Evolutionary conservation across 2,113 vertebrate species (phyloP), one percentile per base, ranked within the genome.

Genomic region (Saguinus midas): DNA sequence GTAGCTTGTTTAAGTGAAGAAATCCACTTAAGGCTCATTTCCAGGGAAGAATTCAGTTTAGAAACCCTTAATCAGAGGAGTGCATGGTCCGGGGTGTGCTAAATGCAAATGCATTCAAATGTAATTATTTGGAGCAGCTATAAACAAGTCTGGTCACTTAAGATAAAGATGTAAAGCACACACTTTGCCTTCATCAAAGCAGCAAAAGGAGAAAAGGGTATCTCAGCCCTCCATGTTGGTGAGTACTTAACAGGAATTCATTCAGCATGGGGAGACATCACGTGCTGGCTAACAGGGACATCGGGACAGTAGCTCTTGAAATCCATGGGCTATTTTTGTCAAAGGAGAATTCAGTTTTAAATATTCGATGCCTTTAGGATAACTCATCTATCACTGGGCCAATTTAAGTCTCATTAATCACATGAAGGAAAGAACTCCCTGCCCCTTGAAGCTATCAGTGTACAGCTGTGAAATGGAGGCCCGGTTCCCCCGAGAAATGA

Each of bases 341-440:
- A 97, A 97, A 97, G 97, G 97, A 98, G 97, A 97, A 96, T 95
- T 80, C 88, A 86, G 75, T 97, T 96, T 97, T 94, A 97, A 97
- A 97, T 91, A 96, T 81, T 83, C 4, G 37, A 92, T 82, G 78
- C 95, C 75, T 97, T 96, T 94, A 96, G 92, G 95, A 98, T 97
- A 97, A 96, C 73, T 97, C 96, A 97, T 98, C 76, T 96, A 79
- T 97, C 93, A 97, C 83, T 66, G 95, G 58, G 81, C 89, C 86
- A 97, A 72, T 97, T 97, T 95, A 98, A 98, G 96, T 98, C 97
- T 94, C 82, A 96, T 97, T 97, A 97, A 97, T 97, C 85, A 96
- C 5, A 0, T 55, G 64, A 94, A 94, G 81, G 72, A 87, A 72
- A 94, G 90, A 91, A 61, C 29, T 97, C 37, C 57, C 25, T 97